Base-by-base conservation (phyloP, 2,797 vertebrate genomes). In the Apodemus agrarius region DNA sequence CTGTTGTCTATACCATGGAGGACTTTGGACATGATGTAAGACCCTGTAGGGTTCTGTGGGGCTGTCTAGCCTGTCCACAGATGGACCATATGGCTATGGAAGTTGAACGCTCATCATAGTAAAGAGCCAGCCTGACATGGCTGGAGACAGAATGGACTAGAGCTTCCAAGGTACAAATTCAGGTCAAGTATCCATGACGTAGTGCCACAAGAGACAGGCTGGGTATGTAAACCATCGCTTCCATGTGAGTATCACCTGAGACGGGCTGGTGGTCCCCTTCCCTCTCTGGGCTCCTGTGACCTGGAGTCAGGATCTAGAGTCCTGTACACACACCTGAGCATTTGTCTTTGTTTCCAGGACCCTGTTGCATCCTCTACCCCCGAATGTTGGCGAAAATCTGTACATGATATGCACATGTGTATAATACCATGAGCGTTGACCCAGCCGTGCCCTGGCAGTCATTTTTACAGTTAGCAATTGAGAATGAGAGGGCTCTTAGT, bases 1-100 rank as follows among this genome's bases (percentile, higher is more conserved):
- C 65, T 83, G 16, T 84, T 87, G 85, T 94, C 37, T 67, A 95
- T 80, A 86, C 59, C 29, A 34, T 88, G 40, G 11, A 83, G 65
- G 43, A 83, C 84, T 69, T 80, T 93, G 83, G 57, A 67, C 59
- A 78, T 90, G 89, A 74, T 92, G 29, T 34, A 34, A 96, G 86
- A 69, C 3, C 22, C n/a, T 87, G 17, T 40, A 24, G 22, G 9
- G 46, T 21, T 12, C 11, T 37, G 2, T 46, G 40, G 78, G 12
- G 8, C 10, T 3, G 3, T 21, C 78, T 52, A 59, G 76, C 59
- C 1, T 34, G 24, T 54, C 22, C 83, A 1, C 3, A 69, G 59
- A 65, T 31, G 1, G 7, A 34, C 59, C 43, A 13, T 7, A 5
- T 65, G 89, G 37, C 61, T 29, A 0, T 19, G 46, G 19, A 6